Base-by-base conservation (phyloP, 2,888 invertebrate genomes). In the Ichneumon xanthorius region DNA sequence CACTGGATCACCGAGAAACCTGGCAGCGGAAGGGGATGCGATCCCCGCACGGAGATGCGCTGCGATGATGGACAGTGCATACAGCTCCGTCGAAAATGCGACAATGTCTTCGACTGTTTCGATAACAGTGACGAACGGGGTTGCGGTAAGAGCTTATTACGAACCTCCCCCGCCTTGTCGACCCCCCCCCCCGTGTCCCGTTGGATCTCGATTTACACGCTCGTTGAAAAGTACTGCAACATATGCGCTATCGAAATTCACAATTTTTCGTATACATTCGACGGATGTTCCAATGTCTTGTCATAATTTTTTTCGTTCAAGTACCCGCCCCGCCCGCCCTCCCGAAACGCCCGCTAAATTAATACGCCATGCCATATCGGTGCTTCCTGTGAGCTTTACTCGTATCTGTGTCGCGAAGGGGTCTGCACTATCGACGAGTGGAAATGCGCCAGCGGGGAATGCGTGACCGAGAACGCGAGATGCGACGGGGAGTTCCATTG, bases 41-140 rank as follows among this genome's bases (percentile, higher is more conserved):
- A 91, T 89, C 88, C 88, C 65, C 86, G 86, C 63, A 89, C 79
- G 80, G 92, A 96, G 91, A 95, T 95, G 93, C 94, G 94, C 88
- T 96, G 95, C 89, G 89, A 92, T 80, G 94, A 96, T 89, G 96
- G 96, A 26, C 90, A 92, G 80, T 97, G 97, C 92, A 95, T 97
- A 87, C 93, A 95, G 84, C 93, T 91, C n/a, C 94, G 94, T 19
- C 95, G 96, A 89, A 94, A 94, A 80, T 97, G 97, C 90, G 96
- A 97, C 90, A 94, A 94, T 70, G 88, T 93, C 48, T 70, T 71
- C 40, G 96, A 97, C 91, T 97, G 97, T 90, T 86, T 91, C 40
- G 96, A 96, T 91, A 94, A 94, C 78, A 95, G 95, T 5, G 97
- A 97, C 89, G 97, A 97, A 93, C 93, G 92, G 22, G 94, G 94